These are phyloP conservation scores for Pelobates fuscus DNA, from an alignment of 2,113 vertebrate genomes.

Conservation along the genomic window DNA sequence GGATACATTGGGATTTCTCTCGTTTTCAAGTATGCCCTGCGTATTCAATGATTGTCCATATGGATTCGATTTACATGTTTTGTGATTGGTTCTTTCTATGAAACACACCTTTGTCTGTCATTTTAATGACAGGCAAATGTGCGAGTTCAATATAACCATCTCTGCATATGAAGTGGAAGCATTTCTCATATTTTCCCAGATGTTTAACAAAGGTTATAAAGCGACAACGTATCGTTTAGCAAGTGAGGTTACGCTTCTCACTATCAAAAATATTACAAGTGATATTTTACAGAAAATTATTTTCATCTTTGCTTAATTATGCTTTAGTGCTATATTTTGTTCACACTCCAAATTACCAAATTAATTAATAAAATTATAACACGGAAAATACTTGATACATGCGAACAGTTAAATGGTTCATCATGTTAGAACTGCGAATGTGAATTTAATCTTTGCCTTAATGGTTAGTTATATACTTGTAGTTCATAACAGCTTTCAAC, in stretches of 20 bases:
- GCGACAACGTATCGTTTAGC: slow-evolving; percentile 23
- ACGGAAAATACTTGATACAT: slow-evolving; percentile 7
- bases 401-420: slow-evolving; percentile 2
- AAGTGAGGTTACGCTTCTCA: slow-evolving; percentile 30
- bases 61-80: too few species aligned
- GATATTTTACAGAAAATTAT: slow-evolving; percentile 38
- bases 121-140: too few species aligned
- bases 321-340: slow-evolving; percentile 13
- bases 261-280: slow-evolving; percentile 26
- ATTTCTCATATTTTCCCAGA: background rate
- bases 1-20: too few species aligned
- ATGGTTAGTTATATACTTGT: too few species aligned
- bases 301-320: slow-evolving; percentile 39
- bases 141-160: too few species aligned
- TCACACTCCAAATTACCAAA: slow-evolving; percentile 26
- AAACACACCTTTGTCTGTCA: too few species aligned
- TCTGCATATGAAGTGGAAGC: background rate
- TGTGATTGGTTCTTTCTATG: too few species aligned
- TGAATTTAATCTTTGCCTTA: too few species aligned
- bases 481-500: too few species aligned
- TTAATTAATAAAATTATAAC: slow-evolving; percentile 38
- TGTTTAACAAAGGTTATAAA: slow-evolving; percentile 25
- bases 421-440: slow-evolving; percentile 13
- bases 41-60: too few species aligned
- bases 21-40: too few species aligned